Evolutionary conservation across 2,113 vertebrate species (phyloP).

Genomic region (Eulacestoma nigropectus): DNA sequence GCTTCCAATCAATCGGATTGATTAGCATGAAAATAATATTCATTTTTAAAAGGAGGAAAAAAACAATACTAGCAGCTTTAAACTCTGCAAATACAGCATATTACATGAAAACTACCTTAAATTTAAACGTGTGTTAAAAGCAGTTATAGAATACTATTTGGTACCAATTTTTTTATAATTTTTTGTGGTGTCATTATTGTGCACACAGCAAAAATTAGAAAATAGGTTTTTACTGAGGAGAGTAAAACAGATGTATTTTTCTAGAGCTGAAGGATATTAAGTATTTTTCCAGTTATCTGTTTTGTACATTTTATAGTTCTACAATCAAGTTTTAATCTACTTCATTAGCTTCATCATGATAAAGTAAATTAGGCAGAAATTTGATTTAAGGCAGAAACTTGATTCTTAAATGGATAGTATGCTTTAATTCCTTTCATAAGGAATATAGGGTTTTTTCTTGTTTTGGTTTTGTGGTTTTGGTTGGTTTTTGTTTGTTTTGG

Average conservation of each 20-base stretch:
- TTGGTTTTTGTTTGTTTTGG: background rate
- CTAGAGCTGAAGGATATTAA: background rate
- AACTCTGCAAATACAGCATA: background rate
- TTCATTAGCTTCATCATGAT: background rate
- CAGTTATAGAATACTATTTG: background rate
- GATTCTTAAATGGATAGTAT: background rate
- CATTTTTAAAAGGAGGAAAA: background rate
- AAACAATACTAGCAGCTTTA: background rate
- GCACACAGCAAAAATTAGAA: background rate
- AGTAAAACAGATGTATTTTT: background rate
- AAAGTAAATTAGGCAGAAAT: background rate
- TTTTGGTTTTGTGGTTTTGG: background rate
- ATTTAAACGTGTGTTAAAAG: background rate
- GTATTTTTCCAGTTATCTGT: background rate
- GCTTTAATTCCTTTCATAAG: background rate
- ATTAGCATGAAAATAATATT: background rate
- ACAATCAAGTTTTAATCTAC: background rate
- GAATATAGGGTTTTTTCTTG: background rate
- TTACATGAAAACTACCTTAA: background rate
- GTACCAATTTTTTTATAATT: background rate
- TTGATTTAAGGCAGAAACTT: background rate
- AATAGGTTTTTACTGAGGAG: background rate
- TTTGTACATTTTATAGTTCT: background rate
- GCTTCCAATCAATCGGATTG: background rate
- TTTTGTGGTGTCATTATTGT: background rate